A percentile compares a stretch with the other conserved stretches of the same genome.
Conservation (phyloP, 30 jellyfish, hydroid and myxozoan species). For the Chironex yamaguchii region DNA sequence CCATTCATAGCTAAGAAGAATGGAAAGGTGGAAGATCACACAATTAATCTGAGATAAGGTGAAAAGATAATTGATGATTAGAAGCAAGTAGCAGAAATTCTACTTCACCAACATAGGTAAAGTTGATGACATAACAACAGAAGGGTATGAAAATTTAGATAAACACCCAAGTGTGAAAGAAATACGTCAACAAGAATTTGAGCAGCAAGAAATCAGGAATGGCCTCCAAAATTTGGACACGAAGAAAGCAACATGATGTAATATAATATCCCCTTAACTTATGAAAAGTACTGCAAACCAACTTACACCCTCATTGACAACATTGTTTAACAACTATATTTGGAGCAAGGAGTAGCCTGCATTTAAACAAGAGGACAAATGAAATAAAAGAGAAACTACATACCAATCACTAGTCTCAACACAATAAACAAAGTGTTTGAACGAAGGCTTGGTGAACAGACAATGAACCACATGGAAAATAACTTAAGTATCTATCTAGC, state of each 20-base stretch:
- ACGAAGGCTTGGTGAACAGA: not conserved
- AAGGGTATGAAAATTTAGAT: not conserved
- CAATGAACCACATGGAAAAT: not conserved
- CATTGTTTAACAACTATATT: slow-evolving; percentile 5
- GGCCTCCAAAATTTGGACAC: too few species aligned
- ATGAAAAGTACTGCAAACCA: slow-evolving; percentile 8
- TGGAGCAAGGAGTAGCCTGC: not conserved
- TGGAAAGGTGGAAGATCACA: slow-evolving; percentile 12
- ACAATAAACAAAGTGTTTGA: not conserved
- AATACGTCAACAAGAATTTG: not conserved
- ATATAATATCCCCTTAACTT: too few species aligned
- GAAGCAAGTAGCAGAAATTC: not conserved
- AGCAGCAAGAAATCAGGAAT: slow-evolving; percentile 2
- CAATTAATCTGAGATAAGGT: not conserved
- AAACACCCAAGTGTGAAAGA: not conserved
- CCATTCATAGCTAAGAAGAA: slow-evolving; percentile 16
- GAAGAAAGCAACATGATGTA: too few species aligned
- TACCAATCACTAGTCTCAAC: slow-evolving; percentile 34
- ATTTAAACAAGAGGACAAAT: not conserved
- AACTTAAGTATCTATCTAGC: slow-evolving; percentile 14
- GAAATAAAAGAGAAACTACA: slow-evolving; percentile 13
- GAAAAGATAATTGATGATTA: not conserved
- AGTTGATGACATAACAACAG: slow-evolving; percentile 1
- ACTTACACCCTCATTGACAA: slow-evolving; percentile 3
- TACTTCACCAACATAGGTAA: not conserved